A percentile compares a stretch with the other conserved stretches of the same genome.
These are phyloP conservation scores for Centropus bengalensis DNA, from an alignment of 2,113 vertebrate species.

Conservation along the genomic window DNA sequence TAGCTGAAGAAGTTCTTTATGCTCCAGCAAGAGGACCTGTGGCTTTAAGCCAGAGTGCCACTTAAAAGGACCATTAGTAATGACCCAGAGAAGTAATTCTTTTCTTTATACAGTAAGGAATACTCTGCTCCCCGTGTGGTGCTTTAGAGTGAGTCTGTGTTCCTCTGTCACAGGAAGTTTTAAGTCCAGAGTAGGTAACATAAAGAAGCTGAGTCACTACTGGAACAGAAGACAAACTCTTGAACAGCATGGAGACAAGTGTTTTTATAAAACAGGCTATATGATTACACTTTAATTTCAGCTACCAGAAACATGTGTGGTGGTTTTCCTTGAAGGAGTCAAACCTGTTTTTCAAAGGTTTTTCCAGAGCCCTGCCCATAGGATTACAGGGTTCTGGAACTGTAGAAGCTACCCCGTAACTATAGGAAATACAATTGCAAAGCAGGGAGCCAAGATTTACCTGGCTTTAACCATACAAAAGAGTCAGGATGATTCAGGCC, in stretches of 20 bases:
- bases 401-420: not conserved
- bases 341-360: conserved; percentile 58
- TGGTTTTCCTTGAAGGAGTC: conserved; percentile 38
- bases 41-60: not conserved
- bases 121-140: not conserved
- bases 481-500: not conserved
- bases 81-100: not conserved
- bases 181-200: accelerated
- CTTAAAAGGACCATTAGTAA: not conserved
- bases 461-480: not conserved
- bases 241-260: not conserved
- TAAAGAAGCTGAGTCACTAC: not conserved
- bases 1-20: not conserved
- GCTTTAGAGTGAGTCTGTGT: not conserved
- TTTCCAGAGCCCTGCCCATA: not conserved
- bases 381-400: not conserved
- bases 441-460: not conserved
- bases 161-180: not conserved
- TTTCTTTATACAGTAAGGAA: not conserved
- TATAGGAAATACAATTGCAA: not conserved
- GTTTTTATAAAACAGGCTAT: not conserved
- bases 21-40: not conserved
- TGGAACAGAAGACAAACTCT: not conserved
- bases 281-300: not conserved
- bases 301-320: not conserved